A percentile compares a stretch with the other conserved stretches of the same genome.
These are phyloP conservation scores for Sebastes iracundus DNA, from an alignment of 2,797 vertebrate genomes.

Conservation along the genomic window DNA sequence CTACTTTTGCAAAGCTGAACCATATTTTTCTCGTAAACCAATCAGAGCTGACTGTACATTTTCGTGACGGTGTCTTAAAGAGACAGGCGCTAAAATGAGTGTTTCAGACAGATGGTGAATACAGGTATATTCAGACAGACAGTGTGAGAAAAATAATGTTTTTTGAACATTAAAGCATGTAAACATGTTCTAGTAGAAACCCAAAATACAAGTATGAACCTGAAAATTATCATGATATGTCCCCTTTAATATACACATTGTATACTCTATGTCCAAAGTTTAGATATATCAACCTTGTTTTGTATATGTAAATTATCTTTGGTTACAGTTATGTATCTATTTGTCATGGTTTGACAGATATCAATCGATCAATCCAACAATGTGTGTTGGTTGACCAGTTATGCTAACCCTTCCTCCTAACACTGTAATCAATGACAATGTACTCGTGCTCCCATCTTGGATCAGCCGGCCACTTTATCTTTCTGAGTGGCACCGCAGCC, in stretches of 20 bases:
- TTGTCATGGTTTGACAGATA: background rate
- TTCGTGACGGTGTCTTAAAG: background rate
- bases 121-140: background rate
- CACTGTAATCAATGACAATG: constrained; percentile 34
- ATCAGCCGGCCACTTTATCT: constrained; percentile 48
- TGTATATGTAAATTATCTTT: background rate
- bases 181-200: background rate
- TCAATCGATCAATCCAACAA: background rate
- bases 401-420: constrained; percentile 1
- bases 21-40: background rate
- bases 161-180: background rate
- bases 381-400: constrained; percentile 3
- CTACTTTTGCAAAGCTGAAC: background rate
- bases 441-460: constrained; percentile 20
- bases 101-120: background rate
- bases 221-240: background rate
- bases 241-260: background rate
- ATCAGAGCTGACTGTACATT: background rate
- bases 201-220: background rate
- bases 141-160: background rate
- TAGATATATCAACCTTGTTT: background rate
- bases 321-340: background rate
- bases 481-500: constrained; percentile 35
- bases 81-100: background rate
- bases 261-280: background rate